phyloP scores from a whole-genome alignment of 2,797 vertebrate species.

The Ispidina picta region DNA sequence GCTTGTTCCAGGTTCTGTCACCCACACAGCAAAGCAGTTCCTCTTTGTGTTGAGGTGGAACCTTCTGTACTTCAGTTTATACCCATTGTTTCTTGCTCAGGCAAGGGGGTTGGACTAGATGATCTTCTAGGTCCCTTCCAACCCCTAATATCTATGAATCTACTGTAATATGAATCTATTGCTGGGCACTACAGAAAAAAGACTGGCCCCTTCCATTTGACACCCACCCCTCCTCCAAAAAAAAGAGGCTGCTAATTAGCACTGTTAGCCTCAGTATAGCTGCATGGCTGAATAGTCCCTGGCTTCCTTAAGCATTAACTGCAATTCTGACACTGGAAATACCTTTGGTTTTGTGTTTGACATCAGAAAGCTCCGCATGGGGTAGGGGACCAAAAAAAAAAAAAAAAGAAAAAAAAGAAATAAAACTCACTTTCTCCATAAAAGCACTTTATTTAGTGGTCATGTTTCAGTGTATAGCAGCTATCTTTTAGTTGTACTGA shows the following conservation, averaged over 20 bases:
- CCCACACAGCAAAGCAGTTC: no score
- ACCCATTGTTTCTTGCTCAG: no score
- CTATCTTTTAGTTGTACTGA: slow-evolving; percentile 56
- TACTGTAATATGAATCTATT: no score
- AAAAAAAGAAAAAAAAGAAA: neutral
- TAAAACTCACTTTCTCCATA: slow-evolving; percentile 63
- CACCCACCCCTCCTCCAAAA: neutral
- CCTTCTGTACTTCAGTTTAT: no score
- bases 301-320: neutral
- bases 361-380: neutral
- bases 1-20: no score
- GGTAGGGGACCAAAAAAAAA: neutral
- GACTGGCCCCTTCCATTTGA: no score
- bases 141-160: no score
- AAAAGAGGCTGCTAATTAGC: neutral
- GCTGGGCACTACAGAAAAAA: no score
- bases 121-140: no score
- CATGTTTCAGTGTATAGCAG: slow-evolving; percentile 54
- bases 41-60: no score
- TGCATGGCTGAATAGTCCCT: slow-evolving; percentile 17
- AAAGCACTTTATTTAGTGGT: slow-evolving; percentile 80
- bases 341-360: neutral
- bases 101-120: no score
- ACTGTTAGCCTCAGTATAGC: neutral
- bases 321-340: neutral